Base-by-base conservation (phyloP, 2,113 vertebrate genomes). In the Channa argus region DNA sequence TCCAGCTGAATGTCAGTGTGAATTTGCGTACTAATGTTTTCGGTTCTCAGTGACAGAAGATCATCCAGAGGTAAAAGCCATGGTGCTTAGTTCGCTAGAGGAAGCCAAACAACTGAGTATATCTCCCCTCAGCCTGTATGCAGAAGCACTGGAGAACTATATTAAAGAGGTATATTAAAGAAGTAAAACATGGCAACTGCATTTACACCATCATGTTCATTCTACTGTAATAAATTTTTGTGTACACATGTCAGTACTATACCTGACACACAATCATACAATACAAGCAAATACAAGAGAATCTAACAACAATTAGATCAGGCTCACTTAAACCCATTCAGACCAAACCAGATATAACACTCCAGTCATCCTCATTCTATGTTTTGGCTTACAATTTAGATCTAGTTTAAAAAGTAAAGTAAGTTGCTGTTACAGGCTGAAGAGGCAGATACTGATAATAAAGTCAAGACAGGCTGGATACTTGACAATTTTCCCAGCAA, bases 401-500 rank as follows among this genome's bases (percentile, higher is more conserved):
- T 24, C 24, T 24, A 24, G 24, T 24, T 24, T 24, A 24, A 24
- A 24, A 24, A 24, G 24, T 24, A 24, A 24, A 2, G 36, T 24
- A 24, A 24, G n/a, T 52, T 64, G 3, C 45, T 82, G 39, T 66
- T 75, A 83, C 93, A 94, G 94, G 90, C 75, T 91, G 94, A 87
- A 70, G 65, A 63, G n/a, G 55, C 73, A 9, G 79, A 95, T 86
- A 51, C 85, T 65, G 93, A 90, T 73, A 90, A 88, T 51, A 80
- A 93, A 13, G 67, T 81, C 65, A 90, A 81, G 70, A 94, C 94
- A 68, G 97, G 96, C 34, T 99, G 97, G 97, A 92, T 98, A 54
- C 81, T 99, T 51, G 96, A 99, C 87, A 96, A 98, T 89, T 96
- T 94, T 66, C 96, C 97, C 60, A 71, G 85, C 14, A 88, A 79